These are phyloP conservation scores for Malthinus flaveolus DNA, from an alignment of 2,888 invertebrate genomes.

Conservation along the genomic window DNA sequence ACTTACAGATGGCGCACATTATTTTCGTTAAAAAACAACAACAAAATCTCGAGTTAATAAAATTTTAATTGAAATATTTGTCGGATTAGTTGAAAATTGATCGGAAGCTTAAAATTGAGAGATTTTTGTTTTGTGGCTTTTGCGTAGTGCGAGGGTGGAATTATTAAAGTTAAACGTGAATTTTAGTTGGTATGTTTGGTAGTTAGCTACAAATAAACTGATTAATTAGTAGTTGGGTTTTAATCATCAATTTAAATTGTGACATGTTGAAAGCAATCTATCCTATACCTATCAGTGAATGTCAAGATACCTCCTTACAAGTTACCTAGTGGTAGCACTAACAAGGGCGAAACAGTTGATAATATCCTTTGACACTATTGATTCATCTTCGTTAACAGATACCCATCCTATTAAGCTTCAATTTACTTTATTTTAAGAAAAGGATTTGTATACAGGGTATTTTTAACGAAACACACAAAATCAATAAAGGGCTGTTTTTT, in stretches of 20 bases:
- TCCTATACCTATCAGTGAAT: slow-evolving; percentile 19
- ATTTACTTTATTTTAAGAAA: too few species aligned
- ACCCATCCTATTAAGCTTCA: too few species aligned
- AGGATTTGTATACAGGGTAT: too few species aligned
- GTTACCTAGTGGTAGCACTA: slow-evolving; percentile 18
- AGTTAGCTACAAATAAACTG: slow-evolving; percentile 19
- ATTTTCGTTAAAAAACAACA: slow-evolving; percentile 13
- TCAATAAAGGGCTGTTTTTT: too few species aligned
- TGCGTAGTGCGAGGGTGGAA: background rate
- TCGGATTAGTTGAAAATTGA: background rate
- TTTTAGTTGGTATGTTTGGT: background rate
- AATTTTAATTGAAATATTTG: slow-evolving; percentile 4
- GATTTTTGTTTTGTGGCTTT: background rate
- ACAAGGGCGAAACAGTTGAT: slow-evolving; percentile 22
- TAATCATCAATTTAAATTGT: slow-evolving; percentile 22
- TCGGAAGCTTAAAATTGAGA: background rate
- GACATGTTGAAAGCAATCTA: slow-evolving; percentile 19
- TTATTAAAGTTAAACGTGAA: background rate
- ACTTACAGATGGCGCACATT: slow-evolving; percentile 33
- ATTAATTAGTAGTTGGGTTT: slow-evolving; percentile 18
- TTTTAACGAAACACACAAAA: too few species aligned
- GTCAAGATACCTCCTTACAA: slow-evolving; percentile 20
- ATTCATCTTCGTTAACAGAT: slow-evolving; percentile 20
- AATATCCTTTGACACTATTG: slow-evolving; percentile 27
- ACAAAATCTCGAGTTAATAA: slow-evolving; percentile 13